A percentile compares a stretch with the other conserved stretches of the same genome.
Conservation (phyloP, 2,888 invertebrate genomes). For the Cantharis rufa region DNA sequence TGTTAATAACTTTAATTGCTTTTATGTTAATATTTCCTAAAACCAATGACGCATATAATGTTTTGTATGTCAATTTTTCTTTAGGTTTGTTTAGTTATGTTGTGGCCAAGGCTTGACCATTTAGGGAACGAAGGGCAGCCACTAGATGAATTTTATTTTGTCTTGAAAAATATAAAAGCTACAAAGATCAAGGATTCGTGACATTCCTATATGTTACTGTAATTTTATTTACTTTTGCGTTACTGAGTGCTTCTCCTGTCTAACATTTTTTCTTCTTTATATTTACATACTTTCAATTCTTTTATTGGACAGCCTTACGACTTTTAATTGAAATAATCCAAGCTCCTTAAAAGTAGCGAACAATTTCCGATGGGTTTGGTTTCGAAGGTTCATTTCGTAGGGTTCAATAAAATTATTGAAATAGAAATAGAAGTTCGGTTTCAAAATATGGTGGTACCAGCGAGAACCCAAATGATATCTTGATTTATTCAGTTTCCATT, state of each 20-base stretch:
- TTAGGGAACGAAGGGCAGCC: slow-evolving; percentile 35
- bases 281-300: background rate
- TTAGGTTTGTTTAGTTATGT: slow-evolving; percentile 7
- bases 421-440: no score
- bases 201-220: background rate
- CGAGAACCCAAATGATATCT: no score
- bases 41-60: slow-evolving; percentile 1
- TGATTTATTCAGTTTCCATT: no score
- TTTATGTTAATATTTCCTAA: slow-evolving; percentile 1
- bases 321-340: background rate
- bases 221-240: background rate
- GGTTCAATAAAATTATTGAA: background rate
- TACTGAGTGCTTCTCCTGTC: background rate
- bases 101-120: slow-evolving; percentile 33
- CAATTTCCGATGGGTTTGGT: background rate
- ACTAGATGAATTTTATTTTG: slow-evolving; percentile 17
- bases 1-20: background rate
- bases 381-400: background rate
- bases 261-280: background rate
- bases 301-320: background rate
- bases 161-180: slow-evolving; percentile 15
- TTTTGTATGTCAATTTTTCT: slow-evolving; percentile 2
- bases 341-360: background rate
- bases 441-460: no score
- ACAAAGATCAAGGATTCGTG: slow-evolving; percentile 31